These are phyloP conservation scores for Muschampia plurimacula DNA, from an alignment of 2,888 invertebrate species.

Conservation along the genomic window DNA sequence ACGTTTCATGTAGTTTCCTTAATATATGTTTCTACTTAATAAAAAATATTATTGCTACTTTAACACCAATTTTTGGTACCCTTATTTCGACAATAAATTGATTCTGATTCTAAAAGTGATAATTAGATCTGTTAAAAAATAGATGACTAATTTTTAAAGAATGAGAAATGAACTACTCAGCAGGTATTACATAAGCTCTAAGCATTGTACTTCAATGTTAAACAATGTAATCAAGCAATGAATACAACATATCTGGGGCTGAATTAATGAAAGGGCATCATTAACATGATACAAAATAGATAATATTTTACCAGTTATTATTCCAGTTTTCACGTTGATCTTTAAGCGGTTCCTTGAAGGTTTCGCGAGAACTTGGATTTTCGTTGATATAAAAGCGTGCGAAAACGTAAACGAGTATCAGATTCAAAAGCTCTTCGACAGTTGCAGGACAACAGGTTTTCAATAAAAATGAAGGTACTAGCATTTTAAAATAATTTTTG, in stretches of 20 bases:
- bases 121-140: too few relatives aligned
- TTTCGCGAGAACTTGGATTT: background rate
- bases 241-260: conserved; percentile 7
- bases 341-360: background rate
- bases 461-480: conserved; percentile 1
- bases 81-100: too few relatives aligned
- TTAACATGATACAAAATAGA: conserved; percentile 1
- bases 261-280: conserved; percentile 3
- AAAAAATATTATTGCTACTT: too few relatives aligned
- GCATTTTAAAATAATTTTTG: background rate
- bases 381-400: conserved; percentile 5
- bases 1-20: too few relatives aligned
- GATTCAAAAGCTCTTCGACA: background rate
- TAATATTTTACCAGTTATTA: conserved; percentile 8
- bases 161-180: too few relatives aligned
- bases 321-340: conserved; percentile 9
- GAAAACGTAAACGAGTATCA: background rate
- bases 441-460: background rate
- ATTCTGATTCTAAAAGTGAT: too few relatives aligned
- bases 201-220: background rate
- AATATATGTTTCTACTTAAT: too few relatives aligned
- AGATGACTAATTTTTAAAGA: too few relatives aligned
- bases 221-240: background rate
- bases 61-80: too few relatives aligned
- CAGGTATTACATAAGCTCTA: background rate